phyloP scores from a whole-genome alignment of 2,113 vertebrate genomes.

The Mormyrus iriodes region DNA sequence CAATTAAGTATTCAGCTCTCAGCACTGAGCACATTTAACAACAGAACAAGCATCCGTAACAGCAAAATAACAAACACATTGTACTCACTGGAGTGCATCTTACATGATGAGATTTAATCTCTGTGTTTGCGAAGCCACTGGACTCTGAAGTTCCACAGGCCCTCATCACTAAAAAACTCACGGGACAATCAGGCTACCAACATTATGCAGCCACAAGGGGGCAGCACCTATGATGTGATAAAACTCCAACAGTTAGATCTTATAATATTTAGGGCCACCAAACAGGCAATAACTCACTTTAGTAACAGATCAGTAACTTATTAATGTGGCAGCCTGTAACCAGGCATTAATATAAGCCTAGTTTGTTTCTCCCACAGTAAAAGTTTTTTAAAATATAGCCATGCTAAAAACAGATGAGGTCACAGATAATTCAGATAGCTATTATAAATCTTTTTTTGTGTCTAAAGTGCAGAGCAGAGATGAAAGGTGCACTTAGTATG shows the following conservation, averaged over 20 bases:
- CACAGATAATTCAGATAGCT: neutral
- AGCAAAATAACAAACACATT: neutral
- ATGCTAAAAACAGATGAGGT: neutral
- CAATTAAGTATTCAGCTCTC: neutral
- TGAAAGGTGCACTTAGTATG: neutral
- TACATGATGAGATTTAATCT: neutral
- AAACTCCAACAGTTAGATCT: neutral
- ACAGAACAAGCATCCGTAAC: neutral
- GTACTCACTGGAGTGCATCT: neutral
- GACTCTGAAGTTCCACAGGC: neutral
- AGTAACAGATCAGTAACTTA: neutral
- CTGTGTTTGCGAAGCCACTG: neutral
- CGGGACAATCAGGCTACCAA: neutral
- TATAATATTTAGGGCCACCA: neutral
- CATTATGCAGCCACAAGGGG: constrained; percentile 1
- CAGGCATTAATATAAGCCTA: neutral
- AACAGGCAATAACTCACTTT: neutral
- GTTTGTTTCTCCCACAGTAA: neutral
- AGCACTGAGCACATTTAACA: neutral
- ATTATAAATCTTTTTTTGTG: neutral
- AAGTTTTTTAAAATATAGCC: neutral
- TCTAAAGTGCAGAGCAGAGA: neutral
- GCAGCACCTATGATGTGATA: neutral
- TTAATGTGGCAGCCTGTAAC: neutral
- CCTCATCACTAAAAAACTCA: neutral